A percentile compares a stretch with the other conserved stretches of the same genome.
Conservation (phyloP, 2,888 invertebrate genomes). For the Monopis laevigella region DNA sequence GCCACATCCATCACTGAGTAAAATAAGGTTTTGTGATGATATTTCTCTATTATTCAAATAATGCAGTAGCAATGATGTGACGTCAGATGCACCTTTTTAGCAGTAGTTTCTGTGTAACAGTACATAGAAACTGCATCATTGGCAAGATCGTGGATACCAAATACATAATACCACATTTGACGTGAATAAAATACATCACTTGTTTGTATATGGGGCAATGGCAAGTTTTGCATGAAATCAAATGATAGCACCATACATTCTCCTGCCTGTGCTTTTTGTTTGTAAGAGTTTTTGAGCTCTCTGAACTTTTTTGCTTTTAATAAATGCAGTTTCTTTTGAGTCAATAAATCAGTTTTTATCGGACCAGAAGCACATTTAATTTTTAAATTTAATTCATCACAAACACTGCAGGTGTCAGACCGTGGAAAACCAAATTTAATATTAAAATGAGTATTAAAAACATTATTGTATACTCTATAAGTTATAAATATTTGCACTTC, state of each 20-base stretch:
- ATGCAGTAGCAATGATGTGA: slow-evolving; percentile 13
- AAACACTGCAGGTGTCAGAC: slow-evolving; percentile 13
- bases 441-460: slow-evolving; percentile 11
- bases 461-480: slow-evolving; percentile 8
- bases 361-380: slow-evolving; percentile 10
- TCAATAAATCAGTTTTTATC: slow-evolving; percentile 1
- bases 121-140: slow-evolving; percentile 14
- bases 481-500: not conserved
- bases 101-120: slow-evolving; percentile 14
- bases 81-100: slow-evolving; percentile 15
- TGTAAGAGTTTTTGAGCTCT: slow-evolving; percentile 12
- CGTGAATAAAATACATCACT: slow-evolving; percentile 15
- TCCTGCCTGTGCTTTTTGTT: slow-evolving; percentile 10
- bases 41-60: slow-evolving; percentile 13
- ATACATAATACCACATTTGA: slow-evolving; percentile 15
- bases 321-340: slow-evolving; percentile 14
- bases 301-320: slow-evolving; percentile 13
- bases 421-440: slow-evolving; percentile 14
- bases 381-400: slow-evolving; percentile 13
- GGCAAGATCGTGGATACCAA: slow-evolving; percentile 15
- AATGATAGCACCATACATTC: slow-evolving; percentile 13
- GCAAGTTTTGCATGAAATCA: slow-evolving; percentile 18
- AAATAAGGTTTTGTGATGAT: slow-evolving; percentile 14
- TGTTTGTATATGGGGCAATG: slow-evolving; percentile 15
- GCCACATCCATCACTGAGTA: slow-evolving; percentile 17